Evolutionary conservation across 2,113 vertebrate genomes (phyloP).

Genomic region (Sceloporus tristichus): DNA sequence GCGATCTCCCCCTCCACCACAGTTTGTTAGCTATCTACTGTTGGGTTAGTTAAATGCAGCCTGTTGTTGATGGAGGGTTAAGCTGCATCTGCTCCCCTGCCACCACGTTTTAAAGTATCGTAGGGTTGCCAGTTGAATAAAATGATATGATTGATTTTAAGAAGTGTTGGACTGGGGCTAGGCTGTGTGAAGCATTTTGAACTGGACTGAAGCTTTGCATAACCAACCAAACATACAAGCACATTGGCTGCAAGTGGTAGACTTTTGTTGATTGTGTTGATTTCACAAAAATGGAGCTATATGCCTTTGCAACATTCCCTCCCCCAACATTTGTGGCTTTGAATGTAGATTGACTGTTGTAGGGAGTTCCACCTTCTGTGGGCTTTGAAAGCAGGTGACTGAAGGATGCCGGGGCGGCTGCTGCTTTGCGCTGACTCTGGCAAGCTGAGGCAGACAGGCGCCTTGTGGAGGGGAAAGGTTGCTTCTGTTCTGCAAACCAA

Average conservation of each 20-base stretch:
- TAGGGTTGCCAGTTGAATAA: constrained; percentile 65
- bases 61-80: constrained; percentile 19
- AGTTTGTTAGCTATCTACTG: not conserved
- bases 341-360: not conserved
- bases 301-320: not conserved
- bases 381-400: not conserved
- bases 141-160: constrained; percentile 55
- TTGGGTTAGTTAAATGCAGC: constrained; percentile 46
- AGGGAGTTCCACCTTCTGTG: not conserved
- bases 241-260: not conserved
- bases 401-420: no score
- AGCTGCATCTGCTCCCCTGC: constrained; percentile 35
- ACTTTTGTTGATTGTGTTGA: not conserved
- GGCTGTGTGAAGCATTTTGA: not conserved
- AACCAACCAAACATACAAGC: no score
- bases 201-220: fast-evolving
- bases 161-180: fast-evolving
- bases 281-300: not conserved
- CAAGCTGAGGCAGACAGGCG: not conserved
- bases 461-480: not conserved
- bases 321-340: not conserved
- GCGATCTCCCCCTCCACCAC: not conserved
- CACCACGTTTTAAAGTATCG: constrained; percentile 44
- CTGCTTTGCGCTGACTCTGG: not conserved
- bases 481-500: not conserved